phyloP scores from a whole-genome alignment of 2,888 invertebrate species.

The Eupithecia dodoneata region DNA sequence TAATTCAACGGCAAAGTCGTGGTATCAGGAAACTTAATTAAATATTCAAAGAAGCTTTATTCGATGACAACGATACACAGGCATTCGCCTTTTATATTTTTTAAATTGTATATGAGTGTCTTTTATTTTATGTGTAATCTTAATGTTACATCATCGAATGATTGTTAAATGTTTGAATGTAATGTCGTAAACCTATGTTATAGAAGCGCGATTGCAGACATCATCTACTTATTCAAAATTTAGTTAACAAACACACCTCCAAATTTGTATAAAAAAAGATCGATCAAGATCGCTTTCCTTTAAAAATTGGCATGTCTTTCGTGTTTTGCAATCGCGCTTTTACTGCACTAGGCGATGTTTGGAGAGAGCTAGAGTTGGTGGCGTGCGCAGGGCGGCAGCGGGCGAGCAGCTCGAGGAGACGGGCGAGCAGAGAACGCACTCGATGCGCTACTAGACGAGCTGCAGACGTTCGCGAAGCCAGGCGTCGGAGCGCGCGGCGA shows the following conservation, averaged over 20 bases:
- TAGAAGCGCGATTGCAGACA: constrained; percentile 69
- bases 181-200: constrained; percentile 48
- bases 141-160: constrained; percentile 57
- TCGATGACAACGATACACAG: constrained; percentile 57
- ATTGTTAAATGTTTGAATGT: constrained; percentile 73
- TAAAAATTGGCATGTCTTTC: constrained; percentile 15
- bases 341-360: constrained; percentile 46
- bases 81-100: constrained; percentile 66
- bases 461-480: constrained; percentile 94
- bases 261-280: neutral
- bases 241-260: neutral
- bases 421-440: constrained; percentile 96
- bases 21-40: neutral
- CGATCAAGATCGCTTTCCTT: neutral
- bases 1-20: neutral
- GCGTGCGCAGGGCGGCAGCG: constrained; percentile 75
- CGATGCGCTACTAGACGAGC: constrained; percentile 97
- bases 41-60: constrained; percentile 32
- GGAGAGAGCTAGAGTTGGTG: constrained; percentile 72
- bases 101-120: constrained; percentile 68
- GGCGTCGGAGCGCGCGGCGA: constrained; percentile 68
- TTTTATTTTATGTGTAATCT: constrained; percentile 57
- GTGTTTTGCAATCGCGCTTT: constrained; percentile 70
- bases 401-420: constrained; percentile 68
- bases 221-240: constrained; percentile 12